Evolutionary conservation across 2,113 vertebrate genomes (phyloP).

Genomic region (Junco hyemalis): DNA sequence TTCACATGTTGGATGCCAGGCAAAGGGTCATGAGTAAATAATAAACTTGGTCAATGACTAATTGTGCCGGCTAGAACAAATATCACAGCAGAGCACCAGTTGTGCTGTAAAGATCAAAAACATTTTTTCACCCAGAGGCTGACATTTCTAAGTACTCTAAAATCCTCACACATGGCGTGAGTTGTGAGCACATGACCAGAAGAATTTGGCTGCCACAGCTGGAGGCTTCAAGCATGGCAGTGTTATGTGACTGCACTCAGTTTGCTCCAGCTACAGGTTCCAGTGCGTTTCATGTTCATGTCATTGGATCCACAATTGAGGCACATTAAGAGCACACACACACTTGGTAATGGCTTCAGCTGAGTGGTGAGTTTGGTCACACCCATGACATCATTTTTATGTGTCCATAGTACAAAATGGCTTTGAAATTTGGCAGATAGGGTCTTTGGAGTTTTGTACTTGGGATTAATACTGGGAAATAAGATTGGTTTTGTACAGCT

Average conservation of each 20-base stretch:
- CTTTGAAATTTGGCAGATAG: not conserved
- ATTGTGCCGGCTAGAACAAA: not conserved
- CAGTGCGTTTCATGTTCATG: not conserved
- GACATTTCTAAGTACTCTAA: not conserved
- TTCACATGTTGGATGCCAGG: not conserved
- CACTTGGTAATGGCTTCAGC: not conserved
- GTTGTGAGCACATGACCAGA: not conserved
- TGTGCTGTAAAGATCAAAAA: not conserved
- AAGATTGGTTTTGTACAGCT: not conserved
- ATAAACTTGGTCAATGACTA: not conserved
- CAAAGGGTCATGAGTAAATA: not conserved
- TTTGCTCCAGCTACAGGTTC: not conserved
- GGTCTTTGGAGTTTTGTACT: not conserved
- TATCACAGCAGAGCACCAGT: not conserved
- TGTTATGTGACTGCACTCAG: fast-evolving
- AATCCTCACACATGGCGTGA: not conserved
- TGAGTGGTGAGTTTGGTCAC: not conserved
- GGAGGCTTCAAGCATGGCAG: not conserved
- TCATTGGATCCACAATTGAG: not conserved
- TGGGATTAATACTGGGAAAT: not conserved
- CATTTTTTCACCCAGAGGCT: not conserved
- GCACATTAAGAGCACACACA: fast-evolving
- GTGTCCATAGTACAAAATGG: not conserved
- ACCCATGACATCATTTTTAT: not conserved
- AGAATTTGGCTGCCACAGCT: not conserved